phyloP scores from a whole-genome alignment of 2,797 vertebrate genomes.

The Anomalospiza imberbis region DNA sequence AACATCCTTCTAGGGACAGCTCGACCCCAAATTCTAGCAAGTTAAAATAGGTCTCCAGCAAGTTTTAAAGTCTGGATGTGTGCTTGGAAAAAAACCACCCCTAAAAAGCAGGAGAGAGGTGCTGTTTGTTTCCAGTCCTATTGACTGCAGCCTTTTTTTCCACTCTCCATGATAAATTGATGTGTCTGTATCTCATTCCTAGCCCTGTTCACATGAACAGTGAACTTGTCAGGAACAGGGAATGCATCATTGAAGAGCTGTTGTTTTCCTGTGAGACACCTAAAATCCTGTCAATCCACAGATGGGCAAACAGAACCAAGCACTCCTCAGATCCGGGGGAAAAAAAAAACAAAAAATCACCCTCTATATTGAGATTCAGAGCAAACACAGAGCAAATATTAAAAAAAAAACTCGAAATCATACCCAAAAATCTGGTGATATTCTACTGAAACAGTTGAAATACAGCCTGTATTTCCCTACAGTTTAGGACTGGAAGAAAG shows the following conservation, averaged over 20 bases:
- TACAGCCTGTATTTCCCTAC: background rate
- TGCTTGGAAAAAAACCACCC: background rate
- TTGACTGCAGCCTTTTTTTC: background rate
- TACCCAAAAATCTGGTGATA: background rate
- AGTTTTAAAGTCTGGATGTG: background rate
- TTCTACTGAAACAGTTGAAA: background rate
- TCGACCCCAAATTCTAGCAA: background rate
- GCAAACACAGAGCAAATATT: background rate
- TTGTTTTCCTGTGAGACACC: background rate
- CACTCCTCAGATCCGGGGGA: background rate
- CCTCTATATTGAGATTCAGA: background rate
- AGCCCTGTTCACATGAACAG: background rate
- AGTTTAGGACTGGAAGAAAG: background rate
- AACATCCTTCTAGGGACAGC: background rate
- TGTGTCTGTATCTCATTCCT: background rate
- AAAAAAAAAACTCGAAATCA: background rate
- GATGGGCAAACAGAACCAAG: background rate
- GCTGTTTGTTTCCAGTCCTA: background rate
- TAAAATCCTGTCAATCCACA: background rate
- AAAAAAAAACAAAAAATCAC: background rate
- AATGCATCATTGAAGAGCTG: background rate
- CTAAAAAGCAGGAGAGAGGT: background rate
- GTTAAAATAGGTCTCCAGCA: background rate
- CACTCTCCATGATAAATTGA: background rate
- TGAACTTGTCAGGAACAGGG: background rate